A percentile compares a stretch with the other conserved stretches of the same genome.
These are phyloP conservation scores for Cantharis lateralis DNA, from an alignment of 2,888 invertebrate genomes.

Conservation along the genomic window DNA sequence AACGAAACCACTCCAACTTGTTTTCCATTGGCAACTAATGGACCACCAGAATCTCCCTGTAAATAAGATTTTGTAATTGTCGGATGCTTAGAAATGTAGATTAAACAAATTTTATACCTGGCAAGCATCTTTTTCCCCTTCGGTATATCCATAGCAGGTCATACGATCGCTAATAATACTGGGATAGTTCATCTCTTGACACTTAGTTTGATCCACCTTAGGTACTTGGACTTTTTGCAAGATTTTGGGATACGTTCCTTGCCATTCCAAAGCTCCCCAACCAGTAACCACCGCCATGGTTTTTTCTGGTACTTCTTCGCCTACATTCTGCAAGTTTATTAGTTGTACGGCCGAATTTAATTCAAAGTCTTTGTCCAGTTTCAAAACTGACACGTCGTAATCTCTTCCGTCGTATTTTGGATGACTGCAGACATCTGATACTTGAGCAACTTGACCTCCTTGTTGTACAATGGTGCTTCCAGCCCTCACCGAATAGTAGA, in stretches of 20 bases:
- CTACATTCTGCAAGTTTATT: not conserved
- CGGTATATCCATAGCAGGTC: constrained; percentile 2
- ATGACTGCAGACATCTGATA: not conserved
- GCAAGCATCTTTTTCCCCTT: constrained; percentile 10
- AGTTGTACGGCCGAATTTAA: not conserved
- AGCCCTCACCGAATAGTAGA: not conserved
- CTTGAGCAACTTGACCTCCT: not conserved
- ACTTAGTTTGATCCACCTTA: not conserved
- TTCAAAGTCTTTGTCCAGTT: not conserved
- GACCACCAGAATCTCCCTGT: constrained; percentile 14
- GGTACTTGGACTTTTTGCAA: constrained; percentile 3
- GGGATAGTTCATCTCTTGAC: not conserved
- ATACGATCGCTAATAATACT: not conserved
- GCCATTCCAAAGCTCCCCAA: not conserved
- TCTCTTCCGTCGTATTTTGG: not conserved
- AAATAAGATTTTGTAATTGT: not conserved
- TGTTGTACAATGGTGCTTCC: not conserved
- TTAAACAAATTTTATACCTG: not conserved
- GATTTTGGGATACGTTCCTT: not conserved
- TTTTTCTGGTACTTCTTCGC: not conserved
- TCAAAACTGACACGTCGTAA: constrained; percentile 1
- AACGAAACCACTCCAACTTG: constrained; percentile 4
- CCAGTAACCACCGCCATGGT: not conserved
- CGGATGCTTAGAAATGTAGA: not conserved
- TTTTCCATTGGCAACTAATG: not conserved